These are phyloP conservation scores for Apis cerana DNA, from an alignment of 1,140 invertebrate genomes.

Conservation along the genomic window DNA sequence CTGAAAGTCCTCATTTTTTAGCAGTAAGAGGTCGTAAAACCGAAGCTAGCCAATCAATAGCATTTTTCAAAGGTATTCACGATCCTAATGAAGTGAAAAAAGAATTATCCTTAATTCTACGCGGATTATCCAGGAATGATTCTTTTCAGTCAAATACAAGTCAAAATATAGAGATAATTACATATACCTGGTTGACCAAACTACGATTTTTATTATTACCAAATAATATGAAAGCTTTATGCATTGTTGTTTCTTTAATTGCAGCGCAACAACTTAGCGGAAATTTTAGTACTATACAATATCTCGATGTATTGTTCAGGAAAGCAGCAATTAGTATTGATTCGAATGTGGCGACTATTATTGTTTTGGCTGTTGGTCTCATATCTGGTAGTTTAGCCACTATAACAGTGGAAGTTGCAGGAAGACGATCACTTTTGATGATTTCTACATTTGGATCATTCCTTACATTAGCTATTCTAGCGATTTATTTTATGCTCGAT, in stretches of 20 bases:
- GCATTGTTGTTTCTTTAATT: conserved; percentile 86
- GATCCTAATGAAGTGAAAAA: conserved; percentile 80
- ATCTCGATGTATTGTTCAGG: conserved; percentile 87
- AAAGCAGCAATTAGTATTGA: conserved; percentile 82
- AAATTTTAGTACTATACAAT: conserved; percentile 90
- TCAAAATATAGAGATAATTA: conserved; percentile 16
- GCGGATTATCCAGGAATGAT: conserved; percentile 72
- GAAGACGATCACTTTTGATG: conserved; percentile 86
- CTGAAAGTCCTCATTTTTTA: conserved; percentile 90
- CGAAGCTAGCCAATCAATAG: conserved; percentile 84
- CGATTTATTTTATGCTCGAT: conserved; percentile 83
- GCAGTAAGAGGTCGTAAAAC: conserved; percentile 82
- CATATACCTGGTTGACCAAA: conserved; percentile 64
- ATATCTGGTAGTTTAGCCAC: conserved; percentile 84
- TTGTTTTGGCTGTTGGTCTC: conserved; percentile 88
- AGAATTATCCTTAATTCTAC: conserved; percentile 84
- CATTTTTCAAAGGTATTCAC: conserved; percentile 83
- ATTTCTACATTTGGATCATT: conserved; percentile 83
- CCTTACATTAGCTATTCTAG: conserved; percentile 82
- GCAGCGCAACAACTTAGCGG: conserved; percentile 90
- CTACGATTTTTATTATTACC: conserved; percentile 67
- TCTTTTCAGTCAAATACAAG: conserved; percentile 78
- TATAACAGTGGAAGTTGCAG: conserved; percentile 86
- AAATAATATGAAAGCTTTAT: conserved; percentile 85
- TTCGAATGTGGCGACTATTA: conserved; percentile 83